Evolutionary conservation across 2,797 vertebrate genomes (phyloP), one percentile per base, ranked within the genome.

Genomic region (Girardinus metallicus): DNA sequence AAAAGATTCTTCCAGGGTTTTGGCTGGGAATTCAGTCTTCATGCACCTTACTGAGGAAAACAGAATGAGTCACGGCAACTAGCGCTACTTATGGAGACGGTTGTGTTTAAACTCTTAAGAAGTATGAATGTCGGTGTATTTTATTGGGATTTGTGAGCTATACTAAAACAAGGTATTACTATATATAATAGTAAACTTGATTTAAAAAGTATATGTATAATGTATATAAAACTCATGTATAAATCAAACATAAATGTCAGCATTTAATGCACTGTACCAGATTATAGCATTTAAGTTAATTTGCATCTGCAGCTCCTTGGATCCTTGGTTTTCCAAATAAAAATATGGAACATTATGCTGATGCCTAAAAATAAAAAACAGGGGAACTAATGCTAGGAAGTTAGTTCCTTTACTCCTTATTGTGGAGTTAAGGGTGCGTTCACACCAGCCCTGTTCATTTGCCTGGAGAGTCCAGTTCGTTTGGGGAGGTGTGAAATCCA

Each of bases 1-100:
- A 76, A 94, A 90, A 46, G 93, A 81, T 95, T 74, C 74, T 93
- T 16, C 92, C 94, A 10, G 94, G 93, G 36, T 94, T 95, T 79
- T 95, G 93, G 94, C 8, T 94, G 79, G 92, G 89, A 29, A 72
- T 49, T 0, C 86, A 93, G 29, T 94, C 93, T 4, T 86, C 89
- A 2, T 93, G 91, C 75, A 81, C 44, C 4, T 73, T 94, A 44
- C 55, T 93, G 12, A 91, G 83, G 36, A 92, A 74, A 88, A 36
- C 81, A 62, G 83, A 93, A 76, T 87, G 57, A 89, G 36, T 0
- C 4, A 0, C 15, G 44, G 13, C 1, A 80, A 60, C n/a, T 16
- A 16, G 1, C 15, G 46, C 46, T 16, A 1, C 1, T 46, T 11
- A 44, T 44, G 8, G 36, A 12, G 64, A 68, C 62, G 4, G 15